Percentiles rank a stretch among this genome's conserved stretches.
phyloP scores from a whole-genome alignment of 2,797 vertebrate genomes.

The Sciaenops ocellatus region DNA sequence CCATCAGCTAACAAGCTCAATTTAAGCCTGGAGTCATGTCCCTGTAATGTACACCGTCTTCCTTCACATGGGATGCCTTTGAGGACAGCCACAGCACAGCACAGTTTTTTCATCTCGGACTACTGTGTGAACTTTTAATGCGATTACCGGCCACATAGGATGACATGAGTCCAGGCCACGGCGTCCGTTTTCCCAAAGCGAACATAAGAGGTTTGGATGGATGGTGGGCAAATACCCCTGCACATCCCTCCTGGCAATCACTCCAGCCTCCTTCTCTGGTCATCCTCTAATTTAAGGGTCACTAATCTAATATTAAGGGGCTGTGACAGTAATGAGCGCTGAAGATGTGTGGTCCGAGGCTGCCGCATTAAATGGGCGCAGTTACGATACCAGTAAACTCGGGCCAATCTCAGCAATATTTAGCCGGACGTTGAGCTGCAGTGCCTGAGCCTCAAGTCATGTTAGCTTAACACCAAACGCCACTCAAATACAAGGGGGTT shows the following conservation, averaged over 20 bases:
- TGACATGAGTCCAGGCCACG: conserved; percentile 64
- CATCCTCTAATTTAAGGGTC: conserved; percentile 64
- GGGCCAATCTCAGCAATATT: conserved; percentile 86
- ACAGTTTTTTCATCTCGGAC: conserved; percentile 40
- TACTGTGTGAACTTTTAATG: conserved; percentile 77
- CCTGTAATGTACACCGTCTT: conserved; percentile 42
- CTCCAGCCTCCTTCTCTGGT: conserved; percentile 56
- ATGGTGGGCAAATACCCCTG: conserved; percentile 57
- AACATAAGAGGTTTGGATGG: conserved; percentile 76
- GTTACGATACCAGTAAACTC: conserved; percentile 83
- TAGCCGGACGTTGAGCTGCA: conserved; percentile 83
- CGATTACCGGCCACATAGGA: conserved; percentile 66
- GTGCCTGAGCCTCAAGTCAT: conserved; percentile 72
- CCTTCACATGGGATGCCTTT: conserved; percentile 36
- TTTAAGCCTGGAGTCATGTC: conserved; percentile 51
- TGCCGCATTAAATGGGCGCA: conserved; percentile 75
- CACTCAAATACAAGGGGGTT: conserved; percentile 56
- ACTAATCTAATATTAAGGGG: conserved; percentile 72
- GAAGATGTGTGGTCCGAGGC: conserved; percentile 65
- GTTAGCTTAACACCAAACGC: conserved; percentile 77
- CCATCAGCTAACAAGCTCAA: conserved; percentile 57
- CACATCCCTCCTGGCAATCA: conserved; percentile 68
- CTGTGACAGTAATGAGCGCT: conserved; percentile 82
- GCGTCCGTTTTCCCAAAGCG: conserved; percentile 67
- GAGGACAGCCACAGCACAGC: conserved; percentile 58